Evolutionary conservation across 2,888 invertebrate genomes (phyloP).

Genomic region (Polymixis flavicincta): DNA sequence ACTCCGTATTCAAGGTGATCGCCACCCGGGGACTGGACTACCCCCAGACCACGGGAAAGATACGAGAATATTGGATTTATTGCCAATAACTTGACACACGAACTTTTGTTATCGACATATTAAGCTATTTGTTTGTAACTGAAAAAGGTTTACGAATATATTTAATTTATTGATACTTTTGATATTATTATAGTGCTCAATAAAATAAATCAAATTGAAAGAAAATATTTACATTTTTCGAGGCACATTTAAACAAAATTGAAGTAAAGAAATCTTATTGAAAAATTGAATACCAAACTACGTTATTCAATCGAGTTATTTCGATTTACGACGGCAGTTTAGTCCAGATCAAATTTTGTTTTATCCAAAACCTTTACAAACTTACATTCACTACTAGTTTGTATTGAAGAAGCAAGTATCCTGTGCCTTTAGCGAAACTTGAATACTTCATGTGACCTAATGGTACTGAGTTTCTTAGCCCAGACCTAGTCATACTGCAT

Average conservation of each 20-base stretch:
- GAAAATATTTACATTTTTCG: not conserved
- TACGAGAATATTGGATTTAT: conserved; percentile 12
- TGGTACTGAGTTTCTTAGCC: not conserved
- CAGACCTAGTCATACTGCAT: not conserved
- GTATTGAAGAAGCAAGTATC: not conserved
- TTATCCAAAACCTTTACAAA: not conserved
- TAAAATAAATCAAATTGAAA: not conserved
- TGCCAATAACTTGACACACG: conserved; percentile 6
- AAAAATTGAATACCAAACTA: not conserved
- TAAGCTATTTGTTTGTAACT: not conserved
- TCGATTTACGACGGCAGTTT: not conserved
- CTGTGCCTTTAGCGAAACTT: not conserved
- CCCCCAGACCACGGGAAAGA: no score
- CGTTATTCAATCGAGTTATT: conserved; percentile 2
- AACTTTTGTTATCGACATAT: conserved; percentile 1
- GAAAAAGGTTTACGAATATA: conserved; percentile 5
- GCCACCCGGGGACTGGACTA: conserved; percentile 7
- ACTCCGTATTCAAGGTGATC: conserved; percentile 5
- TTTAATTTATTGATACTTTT: not conserved
- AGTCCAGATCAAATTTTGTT: not conserved
- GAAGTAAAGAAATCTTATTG: not conserved
- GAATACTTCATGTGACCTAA: conserved; percentile 14
- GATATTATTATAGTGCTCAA: not conserved
- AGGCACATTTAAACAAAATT: not conserved
- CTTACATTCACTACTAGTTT: not conserved